Evolutionary conservation across 2,797 vertebrate species (phyloP).

Genomic region (Sebastes ruberrimus): DNA sequence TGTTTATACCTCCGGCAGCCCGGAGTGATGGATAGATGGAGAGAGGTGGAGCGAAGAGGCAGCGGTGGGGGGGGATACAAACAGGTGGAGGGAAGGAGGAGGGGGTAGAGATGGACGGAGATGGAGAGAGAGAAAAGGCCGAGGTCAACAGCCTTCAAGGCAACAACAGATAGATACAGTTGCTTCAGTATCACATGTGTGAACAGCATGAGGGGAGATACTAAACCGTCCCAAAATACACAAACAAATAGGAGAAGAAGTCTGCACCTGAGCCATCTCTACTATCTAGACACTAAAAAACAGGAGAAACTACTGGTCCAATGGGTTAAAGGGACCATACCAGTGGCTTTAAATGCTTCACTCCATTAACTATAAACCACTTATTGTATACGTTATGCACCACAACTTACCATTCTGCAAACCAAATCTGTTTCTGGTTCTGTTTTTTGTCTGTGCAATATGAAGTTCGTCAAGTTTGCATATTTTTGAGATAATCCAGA

Average conservation of each 20-base stretch:
- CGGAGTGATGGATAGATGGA: conserved; percentile 16
- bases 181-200: neutral
- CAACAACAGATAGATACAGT: conserved; percentile 25
- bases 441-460: neutral
- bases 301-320: neutral
- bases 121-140: conserved; percentile 5
- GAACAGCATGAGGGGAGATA: neutral
- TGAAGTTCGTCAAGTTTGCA: too few relatives aligned
- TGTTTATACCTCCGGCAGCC: conserved; percentile 29
- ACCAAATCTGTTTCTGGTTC: neutral
- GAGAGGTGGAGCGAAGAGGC: neutral
- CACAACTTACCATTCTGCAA: neutral
- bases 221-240: neutral
- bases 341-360: neutral
- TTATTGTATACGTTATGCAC: neutral
- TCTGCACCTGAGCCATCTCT: neutral
- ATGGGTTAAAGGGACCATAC: neutral
- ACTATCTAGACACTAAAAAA: neutral
- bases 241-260: neutral
- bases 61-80: neutral
- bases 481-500: too few relatives aligned
- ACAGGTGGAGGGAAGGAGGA: neutral
- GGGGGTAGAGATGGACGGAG: neutral
- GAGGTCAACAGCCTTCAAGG: conserved; percentile 42
- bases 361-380: neutral